A percentile compares a stretch with the other conserved stretches of the same genome.
These are phyloP conservation scores for Sebastes hubbsi DNA, from an alignment of 2,797 vertebrate species.

Conservation along the genomic window DNA sequence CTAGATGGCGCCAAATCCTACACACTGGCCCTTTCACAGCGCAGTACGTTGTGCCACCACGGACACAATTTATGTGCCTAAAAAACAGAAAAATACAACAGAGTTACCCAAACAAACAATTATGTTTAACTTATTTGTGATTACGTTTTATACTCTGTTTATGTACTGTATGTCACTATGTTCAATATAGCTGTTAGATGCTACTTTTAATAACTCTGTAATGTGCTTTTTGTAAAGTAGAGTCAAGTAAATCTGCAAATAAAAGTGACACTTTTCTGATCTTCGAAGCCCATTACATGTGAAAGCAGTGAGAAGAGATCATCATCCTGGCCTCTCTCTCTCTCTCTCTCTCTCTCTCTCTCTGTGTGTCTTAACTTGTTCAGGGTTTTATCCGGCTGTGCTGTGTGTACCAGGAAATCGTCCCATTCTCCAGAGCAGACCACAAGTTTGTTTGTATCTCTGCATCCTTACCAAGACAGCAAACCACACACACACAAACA, in stretches of 20 bases:
- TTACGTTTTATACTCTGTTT: background rate
- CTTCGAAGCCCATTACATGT: constrained; percentile 1
- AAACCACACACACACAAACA: constrained; percentile 40
- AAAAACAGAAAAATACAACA: background rate
- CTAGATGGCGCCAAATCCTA: too few relatives aligned
- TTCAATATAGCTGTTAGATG: background rate
- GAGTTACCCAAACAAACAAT: background rate
- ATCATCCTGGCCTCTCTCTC: background rate
- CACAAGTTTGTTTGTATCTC: constrained; percentile 67
- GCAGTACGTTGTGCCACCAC: background rate
- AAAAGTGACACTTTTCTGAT: background rate
- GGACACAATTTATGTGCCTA: background rate
- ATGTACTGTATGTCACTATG: background rate
- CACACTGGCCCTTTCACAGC: too few relatives aligned
- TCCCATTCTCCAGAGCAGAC: constrained; percentile 59
- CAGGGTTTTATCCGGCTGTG: constrained; percentile 49
- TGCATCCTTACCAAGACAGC: constrained; percentile 50
- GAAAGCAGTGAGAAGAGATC: background rate
- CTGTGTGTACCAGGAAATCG: constrained; percentile 70
- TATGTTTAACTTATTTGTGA: background rate
- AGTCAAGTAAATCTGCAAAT: background rate
- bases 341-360: background rate
- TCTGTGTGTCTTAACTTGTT: constrained; percentile 53
- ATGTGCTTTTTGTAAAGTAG: background rate
- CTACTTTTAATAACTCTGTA: background rate